Conservation (phyloP, 64 coral and sea anemone species). For the Montipora foliosa region DNA sequence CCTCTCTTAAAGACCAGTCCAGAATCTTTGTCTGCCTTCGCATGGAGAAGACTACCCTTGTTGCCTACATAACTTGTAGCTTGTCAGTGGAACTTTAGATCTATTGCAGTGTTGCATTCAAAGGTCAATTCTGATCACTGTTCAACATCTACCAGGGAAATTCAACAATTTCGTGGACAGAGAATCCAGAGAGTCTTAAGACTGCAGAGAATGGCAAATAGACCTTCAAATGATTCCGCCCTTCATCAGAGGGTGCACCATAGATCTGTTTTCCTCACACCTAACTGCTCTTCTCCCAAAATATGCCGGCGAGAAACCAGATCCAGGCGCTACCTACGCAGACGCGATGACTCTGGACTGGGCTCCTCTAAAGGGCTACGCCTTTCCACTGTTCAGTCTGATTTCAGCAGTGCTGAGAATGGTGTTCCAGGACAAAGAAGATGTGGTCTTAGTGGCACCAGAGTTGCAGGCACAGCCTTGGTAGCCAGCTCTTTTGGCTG, state of each 20-base stretch:
- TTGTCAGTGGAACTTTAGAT: too few species aligned
- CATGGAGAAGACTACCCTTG: background rate
- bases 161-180: conserved; percentile 28
- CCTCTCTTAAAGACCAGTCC: too few species aligned
- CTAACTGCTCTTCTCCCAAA: conserved; percentile 55
- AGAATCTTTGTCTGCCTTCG: too few species aligned
- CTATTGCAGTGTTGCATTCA: conserved; percentile 34
- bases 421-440: background rate
- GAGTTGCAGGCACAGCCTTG: conserved; percentile 50
- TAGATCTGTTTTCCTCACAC: conserved; percentile 41
- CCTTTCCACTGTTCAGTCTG: too few species aligned
- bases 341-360: too few species aligned
- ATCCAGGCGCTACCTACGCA: too few species aligned
- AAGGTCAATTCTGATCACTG: background rate
- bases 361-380: too few species aligned
- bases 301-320: background rate
- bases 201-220: conserved; percentile 49
- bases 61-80: too few species aligned
- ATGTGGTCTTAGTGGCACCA: conserved; percentile 43
- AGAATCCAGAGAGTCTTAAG: conserved; percentile 32
- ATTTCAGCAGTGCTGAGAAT: background rate
- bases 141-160: conserved; percentile 33
- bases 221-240: conserved; percentile 26
- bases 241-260: background rate
- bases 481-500: conserved; percentile 38